Evolutionary conservation across 2,797 vertebrate species (phyloP).

Genomic region (Gadopsis bispinosus): DNA sequence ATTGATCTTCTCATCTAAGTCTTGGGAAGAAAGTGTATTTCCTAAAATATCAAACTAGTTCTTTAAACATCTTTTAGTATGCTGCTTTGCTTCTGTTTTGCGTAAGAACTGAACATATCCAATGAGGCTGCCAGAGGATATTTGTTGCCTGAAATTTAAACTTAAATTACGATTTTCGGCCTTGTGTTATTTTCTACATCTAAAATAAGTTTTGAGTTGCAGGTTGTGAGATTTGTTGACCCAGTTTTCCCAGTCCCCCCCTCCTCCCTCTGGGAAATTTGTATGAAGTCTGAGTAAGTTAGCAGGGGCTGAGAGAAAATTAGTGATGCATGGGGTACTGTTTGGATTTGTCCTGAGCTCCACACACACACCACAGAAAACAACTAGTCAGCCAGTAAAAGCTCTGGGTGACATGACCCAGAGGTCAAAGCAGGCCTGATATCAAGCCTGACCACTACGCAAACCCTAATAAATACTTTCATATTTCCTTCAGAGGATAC

Average conservation of each 20-base stretch:
- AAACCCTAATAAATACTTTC: conserved; percentile 75
- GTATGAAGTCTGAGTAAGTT: conserved; percentile 24
- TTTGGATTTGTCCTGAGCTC: conserved; percentile 54
- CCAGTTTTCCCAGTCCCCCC: conserved; percentile 8
- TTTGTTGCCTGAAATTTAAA: not conserved
- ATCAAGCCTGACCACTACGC: conserved; percentile 37
- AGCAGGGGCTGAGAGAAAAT: conserved; percentile 49
- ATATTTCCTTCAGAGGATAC: conserved; percentile 64
- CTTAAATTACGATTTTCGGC: not conserved
- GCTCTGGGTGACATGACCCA: conserved; percentile 24
- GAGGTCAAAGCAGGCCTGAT: conserved; percentile 33
- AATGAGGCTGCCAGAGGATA: not conserved
- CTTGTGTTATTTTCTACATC: not conserved
- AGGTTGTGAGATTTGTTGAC: conserved; percentile 12
- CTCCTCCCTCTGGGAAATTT: conserved; percentile 28
- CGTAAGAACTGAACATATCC: not conserved
- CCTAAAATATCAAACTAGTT: not conserved
- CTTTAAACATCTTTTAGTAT: conserved; percentile 1
- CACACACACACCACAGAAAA: conserved; percentile 50
- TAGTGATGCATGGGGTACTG: conserved; percentile 32
- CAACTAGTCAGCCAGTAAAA: conserved; percentile 44
- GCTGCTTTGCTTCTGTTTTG: not conserved
- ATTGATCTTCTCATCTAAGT: not conserved
- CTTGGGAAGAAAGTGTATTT: too few relatives aligned
- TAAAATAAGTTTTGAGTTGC: not conserved